Evolutionary conservation across 2,113 vertebrate genomes (phyloP).

Genomic region (Oreochromis niloticus): DNA sequence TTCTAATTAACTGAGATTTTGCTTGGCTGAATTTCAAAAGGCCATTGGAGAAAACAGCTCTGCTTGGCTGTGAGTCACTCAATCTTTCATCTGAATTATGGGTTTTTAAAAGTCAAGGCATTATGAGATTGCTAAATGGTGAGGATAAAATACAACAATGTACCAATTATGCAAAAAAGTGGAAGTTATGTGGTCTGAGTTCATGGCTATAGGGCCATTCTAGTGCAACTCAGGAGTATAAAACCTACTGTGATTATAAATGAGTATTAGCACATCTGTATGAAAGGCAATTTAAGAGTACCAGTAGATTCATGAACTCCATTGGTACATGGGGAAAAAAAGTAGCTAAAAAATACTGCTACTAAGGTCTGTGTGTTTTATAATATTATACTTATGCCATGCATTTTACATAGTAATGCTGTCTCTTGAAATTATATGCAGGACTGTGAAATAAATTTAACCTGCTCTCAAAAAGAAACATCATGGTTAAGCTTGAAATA

Average conservation of each 20-base stretch:
- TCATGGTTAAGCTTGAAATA: neutral
- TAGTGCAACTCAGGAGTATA: neutral
- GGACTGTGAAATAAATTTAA: neutral
- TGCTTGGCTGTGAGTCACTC: conserved; percentile 45
- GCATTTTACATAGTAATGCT: neutral
- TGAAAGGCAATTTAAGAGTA: neutral
- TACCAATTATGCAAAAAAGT: conserved; percentile 22
- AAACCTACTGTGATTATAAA: neutral
- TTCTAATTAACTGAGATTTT: conserved; percentile 68
- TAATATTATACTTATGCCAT: neutral
- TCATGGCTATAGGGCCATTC: neutral
- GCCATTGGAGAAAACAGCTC: conserved; percentile 51
- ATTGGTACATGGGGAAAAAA: neutral
- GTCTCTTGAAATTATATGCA: neutral
- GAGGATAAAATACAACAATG: conserved; percentile 51
- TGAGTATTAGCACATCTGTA: neutral
- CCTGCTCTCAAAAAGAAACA: neutral
- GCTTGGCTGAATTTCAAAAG: conserved; percentile 68
- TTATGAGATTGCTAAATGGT: conserved; percentile 52
- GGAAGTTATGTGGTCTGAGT: neutral
- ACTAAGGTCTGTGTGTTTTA: neutral
- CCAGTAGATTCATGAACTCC: neutral
- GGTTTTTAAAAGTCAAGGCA: conserved; percentile 64
- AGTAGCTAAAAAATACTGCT: neutral
- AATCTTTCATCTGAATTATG: conserved; percentile 57